Percentiles rank a stretch among this genome's conserved stretches.
These are phyloP conservation scores for Papilio machaon DNA, from an alignment of 1,140 invertebrate species.

Conservation along the genomic window DNA sequence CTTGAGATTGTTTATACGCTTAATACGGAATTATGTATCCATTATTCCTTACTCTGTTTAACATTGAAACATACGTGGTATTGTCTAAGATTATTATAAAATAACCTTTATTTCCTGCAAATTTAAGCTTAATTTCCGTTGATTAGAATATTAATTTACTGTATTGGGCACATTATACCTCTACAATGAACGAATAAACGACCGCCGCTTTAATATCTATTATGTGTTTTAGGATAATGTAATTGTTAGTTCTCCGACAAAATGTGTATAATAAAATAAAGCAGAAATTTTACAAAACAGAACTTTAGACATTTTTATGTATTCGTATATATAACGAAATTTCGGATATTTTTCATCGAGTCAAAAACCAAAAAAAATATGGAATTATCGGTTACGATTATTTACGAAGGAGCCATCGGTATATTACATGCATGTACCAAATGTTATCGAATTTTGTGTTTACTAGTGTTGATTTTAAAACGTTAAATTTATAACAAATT, in stretches of 20 bases:
- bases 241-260: background rate
- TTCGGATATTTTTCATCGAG: no score
- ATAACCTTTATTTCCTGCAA: background rate
- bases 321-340: no score
- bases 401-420: no score
- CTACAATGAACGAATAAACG: background rate
- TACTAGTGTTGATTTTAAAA: no score
- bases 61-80: background rate
- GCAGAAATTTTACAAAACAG: background rate
- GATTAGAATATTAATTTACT: background rate
- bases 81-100: background rate
- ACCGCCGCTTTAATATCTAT: background rate
- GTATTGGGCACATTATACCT: background rate
- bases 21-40: conserved; percentile 10
- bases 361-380: no score
- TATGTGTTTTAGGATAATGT: background rate
- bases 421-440: no score
- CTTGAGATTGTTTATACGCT: background rate
- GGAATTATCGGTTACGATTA: no score
- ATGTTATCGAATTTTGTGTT: no score
- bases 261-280: background rate
- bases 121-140: background rate
- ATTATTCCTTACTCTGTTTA: conserved; percentile 5
- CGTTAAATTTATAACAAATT: no score
- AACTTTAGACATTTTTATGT: no score